A percentile compares a stretch with the other conserved stretches of the same genome.
These are phyloP conservation scores for Triplophysa siluroides DNA, from an alignment of 2,113 vertebrate species.

Conservation along the genomic window DNA sequence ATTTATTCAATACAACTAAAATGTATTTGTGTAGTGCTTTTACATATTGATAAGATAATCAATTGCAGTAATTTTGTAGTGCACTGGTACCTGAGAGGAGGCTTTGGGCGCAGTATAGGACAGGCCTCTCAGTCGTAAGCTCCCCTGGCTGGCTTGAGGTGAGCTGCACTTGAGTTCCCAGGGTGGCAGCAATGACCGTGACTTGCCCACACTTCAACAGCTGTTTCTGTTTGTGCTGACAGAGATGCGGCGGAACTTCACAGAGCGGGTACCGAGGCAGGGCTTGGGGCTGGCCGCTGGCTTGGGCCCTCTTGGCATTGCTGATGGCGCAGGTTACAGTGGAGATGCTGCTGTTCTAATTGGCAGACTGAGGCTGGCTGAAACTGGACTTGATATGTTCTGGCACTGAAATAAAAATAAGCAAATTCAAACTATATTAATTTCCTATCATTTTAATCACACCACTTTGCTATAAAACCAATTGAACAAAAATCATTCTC, in stretches of 20 bases:
- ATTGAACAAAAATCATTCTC: too few species aligned
- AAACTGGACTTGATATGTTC: slow-evolving; percentile 84
- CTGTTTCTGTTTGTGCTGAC: slow-evolving; percentile 86
- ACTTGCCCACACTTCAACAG: slow-evolving; percentile 85
- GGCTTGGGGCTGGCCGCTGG: slow-evolving; percentile 79
- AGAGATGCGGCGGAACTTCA: slow-evolving; percentile 85
- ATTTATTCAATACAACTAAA: too few species aligned
- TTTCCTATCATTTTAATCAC: too few species aligned
- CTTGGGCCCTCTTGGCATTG: slow-evolving; percentile 92
- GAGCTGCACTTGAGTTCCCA: slow-evolving; percentile 84
- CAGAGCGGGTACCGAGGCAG: slow-evolving; percentile 84
- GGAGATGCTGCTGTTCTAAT: slow-evolving; percentile 76
- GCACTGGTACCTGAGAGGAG: slow-evolving; percentile 70
- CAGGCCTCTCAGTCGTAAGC: slow-evolving; percentile 78
- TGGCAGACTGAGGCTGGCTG: slow-evolving; percentile 83
- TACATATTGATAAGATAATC: too few species aligned
- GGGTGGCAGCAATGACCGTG: slow-evolving; percentile 75
- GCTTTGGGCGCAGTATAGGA: slow-evolving; percentile 75
- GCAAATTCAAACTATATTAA: background rate
- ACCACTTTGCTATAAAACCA: too few species aligned
- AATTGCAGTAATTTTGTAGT: background rate
- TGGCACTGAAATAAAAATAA: slow-evolving; percentile 77
- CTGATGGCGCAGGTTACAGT: slow-evolving; percentile 84
- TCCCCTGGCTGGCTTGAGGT: slow-evolving; percentile 77
- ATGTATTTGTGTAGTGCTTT: too few species aligned